These are phyloP conservation scores for Eucidaris tribuloides DNA, from an alignment of 35 echinoderm and acorn worm species.

Conservation along the genomic window DNA sequence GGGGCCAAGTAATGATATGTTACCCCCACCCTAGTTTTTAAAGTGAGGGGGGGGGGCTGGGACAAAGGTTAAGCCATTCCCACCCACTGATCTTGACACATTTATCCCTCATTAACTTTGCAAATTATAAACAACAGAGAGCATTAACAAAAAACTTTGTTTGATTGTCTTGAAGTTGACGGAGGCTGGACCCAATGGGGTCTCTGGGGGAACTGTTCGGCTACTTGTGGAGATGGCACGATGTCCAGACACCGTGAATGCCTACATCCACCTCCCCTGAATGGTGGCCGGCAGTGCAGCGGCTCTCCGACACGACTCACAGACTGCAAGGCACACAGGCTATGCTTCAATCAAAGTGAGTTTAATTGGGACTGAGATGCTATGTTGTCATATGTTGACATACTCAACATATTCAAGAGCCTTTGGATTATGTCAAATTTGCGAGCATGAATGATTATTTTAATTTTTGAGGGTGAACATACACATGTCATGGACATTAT, in stretches of 20 bases:
- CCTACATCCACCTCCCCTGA: slow-evolving; percentile 34
- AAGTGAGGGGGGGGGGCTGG: too few relatives aligned
- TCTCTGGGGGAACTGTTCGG: slow-evolving; percentile 58
- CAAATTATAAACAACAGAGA: neutral
- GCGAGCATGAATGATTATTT: neutral
- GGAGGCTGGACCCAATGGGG: slow-evolving; percentile 85
- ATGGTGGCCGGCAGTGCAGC: slow-evolving; percentile 60
- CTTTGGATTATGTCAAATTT: neutral
- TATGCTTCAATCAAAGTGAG: slow-evolving; percentile 42
- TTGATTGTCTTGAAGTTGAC: slow-evolving; percentile 42
- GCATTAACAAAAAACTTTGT: neutral
- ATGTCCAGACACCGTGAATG: slow-evolving; percentile 59
- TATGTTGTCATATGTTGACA: neutral
- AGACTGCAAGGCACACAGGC: slow-evolving; percentile 36
- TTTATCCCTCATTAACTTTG: neutral
- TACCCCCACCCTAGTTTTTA: neutral
- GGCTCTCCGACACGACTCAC: slow-evolving; percentile 45
- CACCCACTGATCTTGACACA: too few relatives aligned
- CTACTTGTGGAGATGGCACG: slow-evolving; percentile 64
- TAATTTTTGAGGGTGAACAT: neutral
- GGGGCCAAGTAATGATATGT: neutral
- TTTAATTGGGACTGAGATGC: neutral
- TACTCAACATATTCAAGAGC: neutral
- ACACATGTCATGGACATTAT: neutral
- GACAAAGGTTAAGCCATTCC: neutral